Evolutionary conservation across 2,888 invertebrate species (phyloP).

Genomic region (Anthophora plumipes): DNA sequence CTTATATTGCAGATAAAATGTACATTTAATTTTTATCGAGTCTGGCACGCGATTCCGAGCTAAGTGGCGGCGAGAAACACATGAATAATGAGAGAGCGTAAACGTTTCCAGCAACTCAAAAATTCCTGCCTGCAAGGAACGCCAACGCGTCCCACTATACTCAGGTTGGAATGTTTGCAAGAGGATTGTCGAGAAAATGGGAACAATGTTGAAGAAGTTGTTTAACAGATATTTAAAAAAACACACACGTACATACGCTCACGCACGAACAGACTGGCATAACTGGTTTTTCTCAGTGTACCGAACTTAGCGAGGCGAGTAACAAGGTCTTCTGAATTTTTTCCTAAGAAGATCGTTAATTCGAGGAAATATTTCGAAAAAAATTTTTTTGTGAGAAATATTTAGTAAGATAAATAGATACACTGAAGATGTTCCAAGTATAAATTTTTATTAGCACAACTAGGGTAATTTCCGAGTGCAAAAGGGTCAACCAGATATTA

Average conservation of each 20-base stretch:
- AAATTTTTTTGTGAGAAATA: too few species aligned
- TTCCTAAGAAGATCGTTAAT: too few species aligned
- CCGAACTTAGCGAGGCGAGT: too few species aligned
- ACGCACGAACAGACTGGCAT: too few species aligned
- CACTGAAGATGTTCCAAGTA: too few species aligned
- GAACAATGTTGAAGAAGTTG: neutral
- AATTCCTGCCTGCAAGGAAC: neutral
- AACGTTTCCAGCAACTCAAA: constrained; percentile 14
- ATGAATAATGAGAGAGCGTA: constrained; percentile 29
- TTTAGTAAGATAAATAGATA: too few species aligned
- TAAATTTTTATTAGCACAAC: too few species aligned
- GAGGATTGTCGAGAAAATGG: neutral
- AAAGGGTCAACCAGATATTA: too few species aligned
- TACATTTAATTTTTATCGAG: constrained; percentile 30
- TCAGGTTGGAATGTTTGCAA: neutral
- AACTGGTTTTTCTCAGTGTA: too few species aligned
- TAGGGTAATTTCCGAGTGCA: too few species aligned
- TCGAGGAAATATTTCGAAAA: too few species aligned
- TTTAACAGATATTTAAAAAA: neutral
- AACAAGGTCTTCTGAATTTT: too few species aligned
- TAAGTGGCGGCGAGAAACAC: constrained; percentile 24
- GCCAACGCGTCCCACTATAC: neutral
- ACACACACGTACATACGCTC: neutral
- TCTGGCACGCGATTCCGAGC: constrained; percentile 28
- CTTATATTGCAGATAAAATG: constrained; percentile 19